phyloP scores from a whole-genome alignment of 1,140 invertebrate species.

The Pemphigus obesinymphae region DNA sequence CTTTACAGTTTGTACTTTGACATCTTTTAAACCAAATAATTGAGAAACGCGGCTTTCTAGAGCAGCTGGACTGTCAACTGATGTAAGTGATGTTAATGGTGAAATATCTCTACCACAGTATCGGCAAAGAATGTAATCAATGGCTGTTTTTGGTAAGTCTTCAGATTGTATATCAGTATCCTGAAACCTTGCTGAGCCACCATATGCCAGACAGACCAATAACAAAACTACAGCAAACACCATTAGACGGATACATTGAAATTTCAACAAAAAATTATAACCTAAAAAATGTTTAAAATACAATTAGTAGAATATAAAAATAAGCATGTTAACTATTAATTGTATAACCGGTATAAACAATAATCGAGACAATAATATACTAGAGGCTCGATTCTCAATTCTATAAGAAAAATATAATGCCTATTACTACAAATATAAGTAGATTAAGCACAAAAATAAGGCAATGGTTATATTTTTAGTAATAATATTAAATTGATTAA shows the following conservation, averaged over 20 bases:
- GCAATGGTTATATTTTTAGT: too few relatives aligned
- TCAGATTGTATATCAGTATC: not conserved
- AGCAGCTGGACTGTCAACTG: conserved; percentile 43
- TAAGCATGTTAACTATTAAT: too few relatives aligned
- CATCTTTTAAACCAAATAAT: conserved; percentile 45
- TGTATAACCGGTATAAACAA: too few relatives aligned
- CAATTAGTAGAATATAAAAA: too few relatives aligned
- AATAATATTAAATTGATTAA: too few relatives aligned
- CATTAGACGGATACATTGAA: conserved; percentile 39
- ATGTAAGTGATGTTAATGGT: conserved; percentile 41
- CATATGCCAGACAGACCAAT: conserved; percentile 19
- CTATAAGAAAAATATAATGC: too few relatives aligned
- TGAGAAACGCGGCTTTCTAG: conserved; percentile 20
- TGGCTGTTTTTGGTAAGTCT: not conserved
- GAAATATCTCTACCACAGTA: conserved; percentile 44
- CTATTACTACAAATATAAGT: too few relatives aligned
- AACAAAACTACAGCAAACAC: conserved; percentile 25
- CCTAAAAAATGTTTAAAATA: too few relatives aligned
- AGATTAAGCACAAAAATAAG: too few relatives aligned
- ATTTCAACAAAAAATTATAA: not conserved
- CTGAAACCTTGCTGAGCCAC: not conserved
- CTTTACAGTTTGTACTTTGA: conserved; percentile 43
- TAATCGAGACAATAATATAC: too few relatives aligned
- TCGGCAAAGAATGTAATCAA: conserved; percentile 45
- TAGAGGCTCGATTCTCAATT: too few relatives aligned